Base-by-base conservation (phyloP, 2,888 invertebrate species). In the Melolontha melolontha region DNA sequence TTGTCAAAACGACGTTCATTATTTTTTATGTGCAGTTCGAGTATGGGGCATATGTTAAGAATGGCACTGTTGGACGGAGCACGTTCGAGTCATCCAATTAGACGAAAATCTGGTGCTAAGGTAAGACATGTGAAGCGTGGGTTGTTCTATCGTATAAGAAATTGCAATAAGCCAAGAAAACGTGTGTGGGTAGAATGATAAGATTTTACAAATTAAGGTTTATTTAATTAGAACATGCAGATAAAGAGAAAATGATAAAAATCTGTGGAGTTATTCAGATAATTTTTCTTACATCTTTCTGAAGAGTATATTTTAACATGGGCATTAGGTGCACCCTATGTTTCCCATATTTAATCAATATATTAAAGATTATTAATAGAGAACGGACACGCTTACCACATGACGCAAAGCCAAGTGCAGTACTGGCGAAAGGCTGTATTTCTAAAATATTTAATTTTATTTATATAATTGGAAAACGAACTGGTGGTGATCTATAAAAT, bases 11-110 rank as follows among this genome's bases (percentile, higher is more conserved):
- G 68, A 49, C 41, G 55, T 71, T 74, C 72, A 71, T 74, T 74
- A 74, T 74, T 74, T 74, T 74, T 74, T 74, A 74, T 74, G 72
- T 74, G 72, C 71, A 69, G 70, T 72, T 74, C 70, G 69, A 70
- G 71, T 64, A 68, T 70, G 68, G 70, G 70, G 68, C 72, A 72
- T 68, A 70, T 71, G 71, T 69, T 72, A 66, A 68, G 68, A 68
- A 67, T 67, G 54, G 59, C 64, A 65, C 68, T 50, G 71, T 67
- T 59, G 69, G 70, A 71, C 71, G 68, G 64, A 66, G 75, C 75
- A 75, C 75, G 75, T 75, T 69, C 74, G 64, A 72, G 70, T 71
- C 71, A 73, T 75, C 74, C 71, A 71, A 71, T 71, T 71, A 71
- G 71, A 41, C 70, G 69, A 64, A 71, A 69, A 71, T 73, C 68